Evolutionary conservation across 2,113 vertebrate species (phyloP).

Genomic region (Aspiorhynchus laticeps): DNA sequence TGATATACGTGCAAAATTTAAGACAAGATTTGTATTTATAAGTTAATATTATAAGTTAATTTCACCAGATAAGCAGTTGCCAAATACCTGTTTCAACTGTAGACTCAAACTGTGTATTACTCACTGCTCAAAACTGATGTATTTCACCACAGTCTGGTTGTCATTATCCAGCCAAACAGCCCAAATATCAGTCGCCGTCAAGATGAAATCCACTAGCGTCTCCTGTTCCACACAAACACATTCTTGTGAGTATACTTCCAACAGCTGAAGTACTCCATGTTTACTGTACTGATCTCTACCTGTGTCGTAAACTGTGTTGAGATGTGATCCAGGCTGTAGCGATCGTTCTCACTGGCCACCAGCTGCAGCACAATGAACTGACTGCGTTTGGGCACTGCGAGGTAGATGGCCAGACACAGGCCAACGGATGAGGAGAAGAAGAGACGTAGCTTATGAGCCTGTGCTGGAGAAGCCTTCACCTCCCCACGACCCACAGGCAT

Average conservation of each 20-base stretch:
- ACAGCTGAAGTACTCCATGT: not conserved
- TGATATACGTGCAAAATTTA: no score
- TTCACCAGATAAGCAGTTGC: no score
- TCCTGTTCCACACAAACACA: slow-evolving; percentile 75
- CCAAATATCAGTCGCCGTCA: slow-evolving; percentile 91
- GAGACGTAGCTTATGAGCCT: slow-evolving; percentile 82
- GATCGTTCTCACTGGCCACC: slow-evolving; percentile 83
- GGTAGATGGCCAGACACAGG: slow-evolving; percentile 85
- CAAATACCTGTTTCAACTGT: no score
- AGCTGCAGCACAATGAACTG: slow-evolving; percentile 95
- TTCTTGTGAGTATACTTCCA: not conserved
- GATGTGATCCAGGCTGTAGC: slow-evolving; percentile 91
- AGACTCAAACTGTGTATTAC: slow-evolving; percentile 42
- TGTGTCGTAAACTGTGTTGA: slow-evolving; percentile 88
- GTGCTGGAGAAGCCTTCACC: slow-evolving; percentile 74
- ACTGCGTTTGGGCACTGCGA: slow-evolving; percentile 82
- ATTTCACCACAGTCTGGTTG: slow-evolving; percentile 85
- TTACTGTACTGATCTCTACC: slow-evolving; percentile 69
- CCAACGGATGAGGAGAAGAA: slow-evolving; percentile 83
- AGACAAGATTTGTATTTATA: no score
- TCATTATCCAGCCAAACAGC: slow-evolving; percentile 92
- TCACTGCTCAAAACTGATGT: slow-evolving; percentile 95
- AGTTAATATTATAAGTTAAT: no score
- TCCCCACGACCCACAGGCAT: slow-evolving; percentile 81
- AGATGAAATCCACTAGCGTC: slow-evolving; percentile 87